Evolutionary conservation across 2,113 vertebrate species (phyloP).

Genomic region (Sphyrna mokarran): DNA sequence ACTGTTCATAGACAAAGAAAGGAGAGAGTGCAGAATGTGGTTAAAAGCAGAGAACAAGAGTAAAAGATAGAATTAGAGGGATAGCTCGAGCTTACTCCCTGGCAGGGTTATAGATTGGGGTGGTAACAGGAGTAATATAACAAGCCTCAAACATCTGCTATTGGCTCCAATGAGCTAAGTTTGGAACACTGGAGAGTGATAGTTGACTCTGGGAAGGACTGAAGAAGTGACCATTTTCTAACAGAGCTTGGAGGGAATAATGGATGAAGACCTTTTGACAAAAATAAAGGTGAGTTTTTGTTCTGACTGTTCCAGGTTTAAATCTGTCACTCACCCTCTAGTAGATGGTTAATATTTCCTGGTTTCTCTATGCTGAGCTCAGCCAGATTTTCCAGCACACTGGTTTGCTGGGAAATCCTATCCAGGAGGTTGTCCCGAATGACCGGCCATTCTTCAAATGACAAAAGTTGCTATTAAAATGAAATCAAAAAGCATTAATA

Average conservation of each 20-base stretch:
- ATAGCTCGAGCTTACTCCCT: not conserved
- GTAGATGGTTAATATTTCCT: slow-evolving; percentile 64
- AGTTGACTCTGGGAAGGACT: not conserved
- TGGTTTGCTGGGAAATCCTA: slow-evolving; percentile 73
- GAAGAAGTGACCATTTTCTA: not conserved
- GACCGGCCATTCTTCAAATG: slow-evolving; percentile 63
- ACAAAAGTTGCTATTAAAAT: slow-evolving; percentile 67
- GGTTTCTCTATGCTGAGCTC: slow-evolving; percentile 76
- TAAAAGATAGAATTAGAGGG: too few relatives aligned
- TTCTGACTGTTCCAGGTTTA: not conserved
- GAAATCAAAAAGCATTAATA: not conserved
- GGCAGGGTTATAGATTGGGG: not conserved
- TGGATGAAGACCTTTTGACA: not conserved
- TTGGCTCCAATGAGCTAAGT: not conserved
- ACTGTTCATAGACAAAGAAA: too few relatives aligned
- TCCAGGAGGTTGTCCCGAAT: slow-evolving; percentile 68
- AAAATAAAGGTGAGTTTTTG: too few relatives aligned
- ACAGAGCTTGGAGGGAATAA: not conserved
- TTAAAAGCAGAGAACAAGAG: too few relatives aligned
- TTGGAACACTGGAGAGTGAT: not conserved
- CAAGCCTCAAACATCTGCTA: not conserved
- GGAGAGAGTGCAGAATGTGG: too few relatives aligned
- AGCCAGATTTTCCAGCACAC: slow-evolving; percentile 70
- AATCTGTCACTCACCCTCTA: slow-evolving; percentile 65
- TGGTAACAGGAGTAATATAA: not conserved